Evolutionary conservation across 2,113 vertebrate genomes (phyloP).

Genomic region (Xiphorhynchus elegans): DNA sequence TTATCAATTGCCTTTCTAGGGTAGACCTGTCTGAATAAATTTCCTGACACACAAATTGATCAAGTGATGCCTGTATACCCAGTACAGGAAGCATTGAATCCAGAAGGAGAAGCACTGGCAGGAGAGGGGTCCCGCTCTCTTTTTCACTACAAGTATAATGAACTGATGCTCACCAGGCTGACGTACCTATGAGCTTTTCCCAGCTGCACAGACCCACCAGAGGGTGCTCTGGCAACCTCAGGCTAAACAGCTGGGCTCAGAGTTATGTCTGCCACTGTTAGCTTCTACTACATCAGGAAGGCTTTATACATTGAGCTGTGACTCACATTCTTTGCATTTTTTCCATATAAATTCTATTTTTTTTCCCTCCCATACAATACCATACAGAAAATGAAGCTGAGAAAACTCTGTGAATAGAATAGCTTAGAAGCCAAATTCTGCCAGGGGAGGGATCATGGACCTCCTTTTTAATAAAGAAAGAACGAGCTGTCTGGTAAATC

Average conservation of each 20-base stretch:
- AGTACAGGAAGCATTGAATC: background rate
- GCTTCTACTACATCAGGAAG: background rate
- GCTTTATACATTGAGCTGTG: background rate
- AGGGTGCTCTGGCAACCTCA: background rate
- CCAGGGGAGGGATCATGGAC: background rate
- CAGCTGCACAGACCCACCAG: background rate
- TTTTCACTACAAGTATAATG: background rate
- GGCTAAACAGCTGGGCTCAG: background rate
- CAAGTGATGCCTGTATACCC: background rate
- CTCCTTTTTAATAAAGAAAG: background rate
- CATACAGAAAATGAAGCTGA: background rate
- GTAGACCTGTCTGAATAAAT: background rate
- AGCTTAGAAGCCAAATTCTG: slow-evolving; percentile 9
- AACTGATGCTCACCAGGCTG: background rate
- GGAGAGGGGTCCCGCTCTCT: background rate
- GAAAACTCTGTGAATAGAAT: background rate
- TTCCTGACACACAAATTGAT: background rate
- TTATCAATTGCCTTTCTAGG: background rate
- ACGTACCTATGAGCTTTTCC: background rate
- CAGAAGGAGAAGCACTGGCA: background rate
- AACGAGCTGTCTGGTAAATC: slow-evolving; percentile 5
- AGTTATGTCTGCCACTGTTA: background rate
- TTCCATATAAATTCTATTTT: background rate
- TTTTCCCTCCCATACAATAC: background rate
- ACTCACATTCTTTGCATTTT: background rate